A percentile compares a stretch with the other conserved stretches of the same genome.
These are phyloP conservation scores for Beris morrisii DNA, from an alignment of 2,888 invertebrate species.

Conservation along the genomic window DNA sequence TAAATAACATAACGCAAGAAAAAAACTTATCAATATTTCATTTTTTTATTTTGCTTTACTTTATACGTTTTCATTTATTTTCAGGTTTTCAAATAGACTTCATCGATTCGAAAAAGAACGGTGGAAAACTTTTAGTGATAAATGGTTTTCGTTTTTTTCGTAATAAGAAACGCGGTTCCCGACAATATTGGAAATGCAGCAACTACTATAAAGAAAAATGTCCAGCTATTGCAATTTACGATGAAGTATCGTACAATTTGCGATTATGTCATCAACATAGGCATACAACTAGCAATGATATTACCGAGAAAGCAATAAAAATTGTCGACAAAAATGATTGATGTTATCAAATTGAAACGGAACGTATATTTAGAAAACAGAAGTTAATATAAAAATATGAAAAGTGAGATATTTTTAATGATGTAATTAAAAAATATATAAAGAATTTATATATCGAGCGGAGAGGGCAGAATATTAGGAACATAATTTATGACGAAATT, in stretches of 20 bases:
- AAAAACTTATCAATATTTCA: no score
- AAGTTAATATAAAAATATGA: no score
- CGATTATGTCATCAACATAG: constrained; percentile 54
- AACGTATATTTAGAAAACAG: no score
- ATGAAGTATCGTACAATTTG: constrained; percentile 52
- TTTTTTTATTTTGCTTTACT: no score
- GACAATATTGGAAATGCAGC: constrained; percentile 57
- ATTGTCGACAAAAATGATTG: neutral
- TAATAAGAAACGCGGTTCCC: constrained; percentile 54
- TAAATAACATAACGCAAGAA: no score
- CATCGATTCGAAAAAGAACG: constrained; percentile 56
- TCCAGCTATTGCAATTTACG: constrained; percentile 55
- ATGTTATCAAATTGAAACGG: no score
- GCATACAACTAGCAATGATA: constrained; percentile 52
- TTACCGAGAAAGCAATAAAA: constrained; percentile 50
- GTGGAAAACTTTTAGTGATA: constrained; percentile 54
- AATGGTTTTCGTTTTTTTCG: constrained; percentile 56
- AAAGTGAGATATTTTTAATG: no score
- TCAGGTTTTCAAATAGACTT: constrained; percentile 55
- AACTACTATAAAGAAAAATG: constrained; percentile 57
- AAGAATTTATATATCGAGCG: no score
- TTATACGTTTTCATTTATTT: constrained; percentile 33
- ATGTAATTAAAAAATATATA: no score
- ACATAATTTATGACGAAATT: no score
- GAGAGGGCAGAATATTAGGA: no score